Conservation (phyloP, 2,113 vertebrate species). For the Atractosteus spatula region DNA sequence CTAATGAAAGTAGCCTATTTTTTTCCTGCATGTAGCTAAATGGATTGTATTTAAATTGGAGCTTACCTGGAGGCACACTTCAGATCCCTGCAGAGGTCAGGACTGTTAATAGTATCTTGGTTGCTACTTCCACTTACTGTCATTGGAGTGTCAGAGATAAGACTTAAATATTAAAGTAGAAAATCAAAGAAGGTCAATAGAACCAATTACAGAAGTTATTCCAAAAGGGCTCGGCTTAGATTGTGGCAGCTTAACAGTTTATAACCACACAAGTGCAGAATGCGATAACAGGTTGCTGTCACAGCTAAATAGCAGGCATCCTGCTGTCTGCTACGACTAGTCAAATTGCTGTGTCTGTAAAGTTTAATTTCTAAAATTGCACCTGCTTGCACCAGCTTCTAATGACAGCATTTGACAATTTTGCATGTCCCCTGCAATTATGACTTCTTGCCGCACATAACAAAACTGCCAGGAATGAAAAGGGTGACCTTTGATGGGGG, state of each 20-base stretch:
- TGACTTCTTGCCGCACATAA: not conserved
- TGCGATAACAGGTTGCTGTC: slow-evolving; percentile 26
- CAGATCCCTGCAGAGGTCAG: slow-evolving; percentile 25
- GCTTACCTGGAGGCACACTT: slow-evolving; percentile 18
- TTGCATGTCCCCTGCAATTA: not conserved
- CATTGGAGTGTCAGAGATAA: slow-evolving; percentile 37
- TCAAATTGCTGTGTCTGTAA: not conserved
- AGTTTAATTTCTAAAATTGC: slow-evolving; percentile 8
- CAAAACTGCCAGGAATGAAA: not conserved
- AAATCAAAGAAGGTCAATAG: slow-evolving; percentile 41
- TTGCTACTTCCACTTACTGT: slow-evolving; percentile 17
- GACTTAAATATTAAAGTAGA: slow-evolving; percentile 29
- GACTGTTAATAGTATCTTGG: slow-evolving; percentile 14
- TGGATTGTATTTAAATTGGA: slow-evolving; percentile 28
- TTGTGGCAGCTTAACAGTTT: slow-evolving; percentile 43
- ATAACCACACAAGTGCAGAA: slow-evolving; percentile 24
- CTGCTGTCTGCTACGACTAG: not conserved
- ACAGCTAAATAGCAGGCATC: slow-evolving; percentile 20
- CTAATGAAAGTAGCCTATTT: slow-evolving; percentile 2
- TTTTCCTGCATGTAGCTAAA: slow-evolving; percentile 18
- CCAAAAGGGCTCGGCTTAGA: slow-evolving; percentile 14
- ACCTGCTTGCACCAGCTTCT: not conserved
- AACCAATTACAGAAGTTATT: slow-evolving; percentile 44
- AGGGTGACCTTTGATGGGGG: slow-evolving; percentile 2
- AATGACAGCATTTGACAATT: slow-evolving; percentile 10